These are phyloP conservation scores for Monoplex corrugatus DNA, from an alignment of 2,888 invertebrate species.

Conservation along the genomic window DNA sequence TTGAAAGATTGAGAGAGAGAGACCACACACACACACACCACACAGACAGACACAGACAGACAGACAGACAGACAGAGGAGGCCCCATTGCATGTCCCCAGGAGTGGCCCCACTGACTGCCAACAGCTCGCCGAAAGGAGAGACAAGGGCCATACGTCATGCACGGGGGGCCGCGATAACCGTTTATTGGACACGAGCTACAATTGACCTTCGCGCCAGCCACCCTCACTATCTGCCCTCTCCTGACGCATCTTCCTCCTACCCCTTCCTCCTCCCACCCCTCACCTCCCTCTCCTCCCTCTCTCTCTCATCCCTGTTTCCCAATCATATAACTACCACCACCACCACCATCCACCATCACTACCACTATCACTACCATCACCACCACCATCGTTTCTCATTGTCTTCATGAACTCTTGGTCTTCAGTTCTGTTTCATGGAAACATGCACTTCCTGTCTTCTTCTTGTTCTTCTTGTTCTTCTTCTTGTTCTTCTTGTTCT, in stretches of 20 bases:
- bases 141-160: conserved; percentile 42
- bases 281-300: background rate
- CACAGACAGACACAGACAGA: conserved; percentile 44
- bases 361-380: too few relatives aligned
- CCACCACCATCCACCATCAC: too few relatives aligned
- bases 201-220: conserved; percentile 30
- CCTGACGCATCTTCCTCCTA: background rate
- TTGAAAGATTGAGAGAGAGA: background rate
- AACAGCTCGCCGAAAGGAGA: conserved; percentile 19
- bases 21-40: too few relatives aligned
- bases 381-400: too few relatives aligned
- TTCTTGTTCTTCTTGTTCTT: background rate
- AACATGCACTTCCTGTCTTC: too few relatives aligned
- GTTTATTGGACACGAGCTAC: conserved; percentile 31
- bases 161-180: conserved; percentile 27
- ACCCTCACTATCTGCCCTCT: too few relatives aligned
- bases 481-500: background rate
- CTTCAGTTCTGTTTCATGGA: too few relatives aligned
- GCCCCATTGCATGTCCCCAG: conserved; percentile 14
- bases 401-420: too few relatives aligned
- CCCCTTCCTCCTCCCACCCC: background rate
- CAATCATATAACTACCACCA: too few relatives aligned
- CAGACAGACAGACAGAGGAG: too few relatives aligned
- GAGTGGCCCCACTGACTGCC: background rate
- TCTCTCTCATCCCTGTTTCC: background rate